A percentile compares a stretch with the other conserved stretches of the same genome.
These are phyloP conservation scores for Pteropus rufus DNA, from an alignment of 2,797 vertebrate species.

Conservation along the genomic window DNA sequence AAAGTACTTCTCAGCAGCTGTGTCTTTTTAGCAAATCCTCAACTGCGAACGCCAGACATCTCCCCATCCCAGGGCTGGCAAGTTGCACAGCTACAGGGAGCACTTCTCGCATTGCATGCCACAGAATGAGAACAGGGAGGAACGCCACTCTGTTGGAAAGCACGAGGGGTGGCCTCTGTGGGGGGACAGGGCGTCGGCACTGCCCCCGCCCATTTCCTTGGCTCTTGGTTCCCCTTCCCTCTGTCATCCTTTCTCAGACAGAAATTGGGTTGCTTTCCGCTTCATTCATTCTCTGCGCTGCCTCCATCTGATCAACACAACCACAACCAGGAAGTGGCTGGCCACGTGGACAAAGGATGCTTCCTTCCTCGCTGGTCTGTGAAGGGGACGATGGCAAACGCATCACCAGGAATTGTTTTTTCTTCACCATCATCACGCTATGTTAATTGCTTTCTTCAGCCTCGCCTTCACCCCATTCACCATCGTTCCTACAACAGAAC, in stretches of 20 bases:
- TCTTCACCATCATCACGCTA: background rate
- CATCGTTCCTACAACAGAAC: background rate
- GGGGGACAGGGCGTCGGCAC: background rate
- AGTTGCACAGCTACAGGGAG: background rate
- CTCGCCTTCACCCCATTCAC: background rate
- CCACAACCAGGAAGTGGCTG: too few species aligned
- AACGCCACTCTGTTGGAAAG: background rate
- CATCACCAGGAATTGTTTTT: background rate
- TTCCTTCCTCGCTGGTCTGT: background rate
- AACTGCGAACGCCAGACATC: background rate
- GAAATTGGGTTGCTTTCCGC: background rate
- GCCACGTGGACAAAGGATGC: background rate
- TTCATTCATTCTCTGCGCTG: background rate
- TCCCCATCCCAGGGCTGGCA: background rate
- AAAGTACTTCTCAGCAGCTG: background rate
- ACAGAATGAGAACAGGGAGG: background rate
- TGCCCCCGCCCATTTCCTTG: background rate
- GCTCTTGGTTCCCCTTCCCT: background rate
- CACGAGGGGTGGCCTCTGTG: background rate
- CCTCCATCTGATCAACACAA: background rate
- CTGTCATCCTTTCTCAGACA: background rate
- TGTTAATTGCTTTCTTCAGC: background rate
- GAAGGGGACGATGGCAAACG: background rate
- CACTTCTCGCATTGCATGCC: rapidly evolving
- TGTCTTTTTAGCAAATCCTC: background rate